Evolutionary conservation across 2,888 invertebrate genomes (phyloP), one percentile per base, ranked within the genome.

Genomic region (Brachypterus glaber): DNA sequence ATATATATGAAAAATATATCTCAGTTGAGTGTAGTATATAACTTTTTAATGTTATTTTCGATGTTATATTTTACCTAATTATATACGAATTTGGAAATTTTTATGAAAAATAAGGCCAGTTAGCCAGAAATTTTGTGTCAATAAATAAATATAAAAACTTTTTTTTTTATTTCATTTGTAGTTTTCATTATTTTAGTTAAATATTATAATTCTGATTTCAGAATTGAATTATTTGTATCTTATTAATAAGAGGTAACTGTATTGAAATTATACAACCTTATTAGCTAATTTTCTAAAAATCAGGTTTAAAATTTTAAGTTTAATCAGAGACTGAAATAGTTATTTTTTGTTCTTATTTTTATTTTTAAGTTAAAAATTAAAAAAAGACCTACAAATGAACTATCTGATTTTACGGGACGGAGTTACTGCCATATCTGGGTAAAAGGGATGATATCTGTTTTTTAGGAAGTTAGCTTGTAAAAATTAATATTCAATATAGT

Each of bases 121-220:
- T 33, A 11, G 14, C 9, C 9, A 21, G n/a, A 26, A 12, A 5
- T 26, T 26, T 13, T 12, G 27, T 17, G 33, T 21, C 33, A 33
- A 21, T 21, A 13, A 24, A n/a, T 33, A 13, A 33, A 33, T 13
- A 32, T 17, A 12, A 17, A 11, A 17, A 17, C 16, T 32, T 16
- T 17, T 37, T 13, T 43, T 34, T 37, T 30, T 37, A 31, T 40
- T 30, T 40, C 43, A 43, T 37, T 39, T 40, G 40, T 38, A 34
- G 40, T 32, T 37, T 14, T 33, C 37, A 42, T 35, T 34, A 38
- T 40, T 45, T 30, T 44, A 41, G 35, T 49, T 40, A 43, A 43
- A 41, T 39, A 47, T 50, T 35, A 33, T 54, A 45, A 57, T 58
- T 58, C 55, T 57, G 55, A 53, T 59, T 56, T 57, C 55, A 57